phyloP scores from a whole-genome alignment of 2,888 invertebrate species.

The Drosophila demipolita region DNA sequence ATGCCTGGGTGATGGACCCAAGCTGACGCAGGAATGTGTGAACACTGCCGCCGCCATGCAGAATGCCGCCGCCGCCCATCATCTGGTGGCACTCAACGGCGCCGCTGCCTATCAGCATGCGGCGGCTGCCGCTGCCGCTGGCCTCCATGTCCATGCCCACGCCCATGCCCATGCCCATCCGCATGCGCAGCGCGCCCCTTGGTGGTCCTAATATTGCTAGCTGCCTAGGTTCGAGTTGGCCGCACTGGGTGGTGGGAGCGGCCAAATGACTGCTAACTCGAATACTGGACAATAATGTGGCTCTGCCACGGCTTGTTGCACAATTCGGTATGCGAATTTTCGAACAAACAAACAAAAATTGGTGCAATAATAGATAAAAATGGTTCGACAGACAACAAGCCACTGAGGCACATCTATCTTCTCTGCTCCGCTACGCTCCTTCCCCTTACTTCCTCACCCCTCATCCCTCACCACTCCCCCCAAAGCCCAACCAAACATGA shows the following conservation, averaged over 20 bases:
- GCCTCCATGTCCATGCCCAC: conserved; percentile 84
- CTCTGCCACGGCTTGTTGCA: conserved; percentile 10
- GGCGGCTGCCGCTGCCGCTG: conserved; percentile 81
- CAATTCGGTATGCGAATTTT: conserved; percentile 22
- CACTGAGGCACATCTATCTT: background rate
- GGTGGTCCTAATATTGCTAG: conserved; percentile 85
- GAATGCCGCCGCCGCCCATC: conserved; percentile 81
- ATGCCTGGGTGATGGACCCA: conserved; percentile 88
- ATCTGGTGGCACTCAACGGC: conserved; percentile 69
- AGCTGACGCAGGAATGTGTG: conserved; percentile 86
- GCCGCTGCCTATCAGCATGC: conserved; percentile 84
- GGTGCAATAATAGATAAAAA: conserved; percentile 71
- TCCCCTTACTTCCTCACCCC: background rate
- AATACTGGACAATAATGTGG: conserved; percentile 78
- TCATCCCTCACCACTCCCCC: background rate
- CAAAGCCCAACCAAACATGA: background rate
- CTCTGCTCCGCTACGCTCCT: background rate
- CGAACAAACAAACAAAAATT: conserved; percentile 47
- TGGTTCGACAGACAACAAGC: conserved; percentile 22
- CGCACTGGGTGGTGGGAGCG: conserved; percentile 12
- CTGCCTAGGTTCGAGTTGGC: conserved; percentile 38
- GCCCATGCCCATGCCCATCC: conserved; percentile 61
- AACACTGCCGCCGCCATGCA: conserved; percentile 85
- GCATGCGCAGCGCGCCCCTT: conserved; percentile 77
- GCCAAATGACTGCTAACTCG: conserved; percentile 66